Percentiles rank a stretch among this genome's conserved stretches.
Evolutionary conservation across 2,113 vertebrate species (phyloP).

Genomic region (Tursiops truncatus): DNA sequence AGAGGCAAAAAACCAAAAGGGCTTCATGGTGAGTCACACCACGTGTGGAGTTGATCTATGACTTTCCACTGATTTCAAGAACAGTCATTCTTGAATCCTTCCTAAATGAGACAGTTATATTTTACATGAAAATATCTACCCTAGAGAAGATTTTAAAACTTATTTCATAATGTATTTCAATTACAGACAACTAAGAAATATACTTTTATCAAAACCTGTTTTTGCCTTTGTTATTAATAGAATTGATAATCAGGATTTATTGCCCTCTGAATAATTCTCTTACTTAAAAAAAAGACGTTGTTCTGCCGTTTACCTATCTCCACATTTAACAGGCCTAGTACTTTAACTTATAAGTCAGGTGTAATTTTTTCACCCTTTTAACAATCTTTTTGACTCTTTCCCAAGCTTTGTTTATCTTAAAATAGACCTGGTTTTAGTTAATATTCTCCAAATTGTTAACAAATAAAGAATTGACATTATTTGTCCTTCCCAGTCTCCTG

Average conservation of each 20-base stretch:
- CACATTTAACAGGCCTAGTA: neutral
- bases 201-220: neutral
- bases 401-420: neutral
- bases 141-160: neutral
- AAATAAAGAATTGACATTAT: neutral
- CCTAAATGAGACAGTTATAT: neutral
- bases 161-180: neutral
- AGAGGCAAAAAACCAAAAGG: neutral
- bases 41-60: neutral
- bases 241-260: neutral
- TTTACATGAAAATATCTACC: neutral
- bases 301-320: neutral
- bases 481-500: neutral
- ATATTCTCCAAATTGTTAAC: neutral
- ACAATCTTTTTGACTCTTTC: neutral
- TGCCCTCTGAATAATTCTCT: neutral
- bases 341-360: neutral
- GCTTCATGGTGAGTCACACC: neutral
- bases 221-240: neutral
- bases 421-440: neutral
- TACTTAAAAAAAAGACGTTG: neutral
- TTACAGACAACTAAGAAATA: neutral
- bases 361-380: neutral
- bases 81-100: neutral
- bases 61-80: neutral